Conservation (phyloP, 2,113 vertebrate genomes). For the Misgurnus anguillicaudatus region DNA sequence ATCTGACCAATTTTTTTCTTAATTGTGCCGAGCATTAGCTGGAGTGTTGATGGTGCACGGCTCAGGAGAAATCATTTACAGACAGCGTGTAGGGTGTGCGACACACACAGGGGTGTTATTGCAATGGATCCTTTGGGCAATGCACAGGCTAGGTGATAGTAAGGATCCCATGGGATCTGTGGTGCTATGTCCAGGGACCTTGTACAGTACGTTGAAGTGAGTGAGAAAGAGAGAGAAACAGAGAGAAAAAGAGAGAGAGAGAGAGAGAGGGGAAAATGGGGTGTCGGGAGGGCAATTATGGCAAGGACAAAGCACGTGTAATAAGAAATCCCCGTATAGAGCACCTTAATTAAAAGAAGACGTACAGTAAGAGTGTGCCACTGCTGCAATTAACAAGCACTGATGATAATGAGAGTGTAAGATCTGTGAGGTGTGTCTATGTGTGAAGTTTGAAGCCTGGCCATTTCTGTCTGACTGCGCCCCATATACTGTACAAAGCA, state of each 20-base stretch:
- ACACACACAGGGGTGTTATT: constrained; percentile 60
- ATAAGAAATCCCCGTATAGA: constrained; percentile 70
- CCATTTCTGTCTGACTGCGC: background rate
- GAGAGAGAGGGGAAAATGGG: constrained; percentile 47
- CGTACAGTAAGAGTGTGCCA: constrained; percentile 65
- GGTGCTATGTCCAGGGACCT: constrained; percentile 42
- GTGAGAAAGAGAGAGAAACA: constrained; percentile 54
- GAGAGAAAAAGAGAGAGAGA: background rate
- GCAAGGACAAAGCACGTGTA: constrained; percentile 70
- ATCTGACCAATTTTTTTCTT: constrained; percentile 2
- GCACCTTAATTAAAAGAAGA: constrained; percentile 71
- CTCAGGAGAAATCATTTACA: constrained; percentile 18
- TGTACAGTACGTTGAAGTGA: constrained; percentile 12
- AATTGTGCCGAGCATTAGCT: background rate
- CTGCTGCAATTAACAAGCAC: constrained; percentile 56
- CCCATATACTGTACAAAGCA: background rate
- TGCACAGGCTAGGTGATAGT: constrained; percentile 5
- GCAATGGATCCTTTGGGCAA: constrained; percentile 49
- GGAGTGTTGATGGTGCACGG: constrained; percentile 17
- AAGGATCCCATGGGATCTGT: constrained; percentile 30
- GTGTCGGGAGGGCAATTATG: constrained; percentile 77
- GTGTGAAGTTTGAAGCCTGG: constrained; percentile 25
- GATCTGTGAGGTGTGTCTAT: constrained; percentile 40
- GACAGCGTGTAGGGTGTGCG: constrained; percentile 4
- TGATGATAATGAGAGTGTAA: constrained; percentile 59